Base-by-base conservation (phyloP, 1,140 invertebrate species). In the Pogonomyrmex barbatus region DNA sequence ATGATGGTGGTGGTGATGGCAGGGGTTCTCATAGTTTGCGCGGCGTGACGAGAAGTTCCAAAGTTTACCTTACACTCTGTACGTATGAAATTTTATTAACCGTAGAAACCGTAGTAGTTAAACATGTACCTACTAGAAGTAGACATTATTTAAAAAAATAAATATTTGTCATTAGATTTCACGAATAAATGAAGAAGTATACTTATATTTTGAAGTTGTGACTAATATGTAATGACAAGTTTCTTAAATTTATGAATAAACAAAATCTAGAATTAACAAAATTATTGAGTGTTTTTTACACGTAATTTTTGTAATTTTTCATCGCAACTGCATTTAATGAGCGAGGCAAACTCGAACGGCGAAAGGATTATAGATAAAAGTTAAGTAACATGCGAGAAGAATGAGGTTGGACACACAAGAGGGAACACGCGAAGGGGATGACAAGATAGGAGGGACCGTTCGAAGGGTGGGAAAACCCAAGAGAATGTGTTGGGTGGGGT, bases 331-430 rank as follows among this genome's bases (percentile, higher is more conserved):
- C 4, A 17, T 50, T 73, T 83, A 47, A 60, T 58, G 12, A 58
- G 6, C 68, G 30, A 17, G 39, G 73, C 17, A 8, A 9, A 70
- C 14, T 68, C n/a, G 12, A 75, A 36, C 17, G 36, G 33, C 10
- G 2, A n/a, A 73, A 60, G 45, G 33, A 60, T 82, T 50, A 73
- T 60, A 54, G 54, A 30, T 83, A n/a, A 17, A 47, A 60, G 54
- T 73, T 58, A 50, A 75, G 42, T 17, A 75, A 60, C 36, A 39
- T 60, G 54, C 42, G 24, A 73, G 63, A 73, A 60, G 12, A 82
- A 83, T 50, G 4, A 45, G 54, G 47, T 81, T 24, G 42, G 33
- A 83, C 5, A 39, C 1, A 73, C 42, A 60, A 75, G 30, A 52
- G 52, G 47, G 2, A 54, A 33, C n/a, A 56, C 14, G 17, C 65